Base-by-base conservation (phyloP, 2,797 vertebrate species). In the Synanceia verrucosa region DNA sequence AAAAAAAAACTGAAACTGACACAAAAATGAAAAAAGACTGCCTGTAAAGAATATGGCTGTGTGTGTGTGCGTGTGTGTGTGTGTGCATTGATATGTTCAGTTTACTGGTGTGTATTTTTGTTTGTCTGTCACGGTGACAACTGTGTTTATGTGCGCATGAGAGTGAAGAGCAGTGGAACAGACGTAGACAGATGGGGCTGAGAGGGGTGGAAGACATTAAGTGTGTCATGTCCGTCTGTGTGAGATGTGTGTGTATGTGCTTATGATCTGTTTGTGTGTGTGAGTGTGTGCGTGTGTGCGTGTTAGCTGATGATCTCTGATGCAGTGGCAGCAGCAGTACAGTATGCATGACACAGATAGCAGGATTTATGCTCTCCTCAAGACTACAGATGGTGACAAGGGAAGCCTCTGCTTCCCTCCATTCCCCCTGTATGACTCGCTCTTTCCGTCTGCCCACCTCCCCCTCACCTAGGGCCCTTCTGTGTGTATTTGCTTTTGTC, bases 291-390 rank as follows among this genome's bases (percentile, higher is more conserved):
- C 31, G 63, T 58, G 78, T 50, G 57, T 70, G 73, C 24, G 70
- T 59, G 79, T 56, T 69, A 46, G 67, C 68, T 76, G 86, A 88
- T 91, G 83, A 82, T 90, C 86, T 90, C 60, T 82, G 81, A 83
- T 86, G 84, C 75, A 47, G 86, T 75, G 77, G 84, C 75, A 77
- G 73, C 70, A 67, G 78, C 70, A 73, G 83, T 88, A 88, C 81
- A 82, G 88, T 85, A 83, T 90, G 82, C 81, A 78, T 90, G 90
- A 92, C 87, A 91, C 81, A 92, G 82, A 91, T 88, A 89, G 88
- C 58, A 79, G 89, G 90, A 90, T 91, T 92, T 89, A 86, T 84
- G 78, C 70, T 84, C 82, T 85, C 52, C 64, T 82, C 72, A 70
- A 85, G 82, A 81, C 80, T 87, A 81, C 83, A 87, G 86, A 89